Evolutionary conservation across 2,113 vertebrate species (phyloP), one percentile per base, ranked within the genome.

Genomic region (Balaenoptera acutorostrata): DNA sequence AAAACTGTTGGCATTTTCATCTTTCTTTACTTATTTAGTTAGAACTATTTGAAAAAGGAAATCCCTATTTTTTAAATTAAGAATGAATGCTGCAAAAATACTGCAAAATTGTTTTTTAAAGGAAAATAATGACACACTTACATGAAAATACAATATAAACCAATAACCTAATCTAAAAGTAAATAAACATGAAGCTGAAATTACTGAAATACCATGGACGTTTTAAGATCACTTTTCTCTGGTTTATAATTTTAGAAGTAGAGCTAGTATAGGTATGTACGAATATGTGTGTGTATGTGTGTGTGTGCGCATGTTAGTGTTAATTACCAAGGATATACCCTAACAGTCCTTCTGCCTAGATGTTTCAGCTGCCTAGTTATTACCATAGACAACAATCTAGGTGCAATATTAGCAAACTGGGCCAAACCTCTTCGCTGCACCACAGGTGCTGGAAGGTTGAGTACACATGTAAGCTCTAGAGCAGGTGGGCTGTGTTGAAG

Each of bases 401-500:
- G 68, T 85, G 69, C 8, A 59, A 59, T 20, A 39, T 20, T 44
- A 39, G 93, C 82, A 77, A 98, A 96, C 27, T 92, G 97, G 95
- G 96, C 95, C 96, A 98, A 93, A 64, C 33, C 66, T 94, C 74
- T 55, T 29, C 2, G 36, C 63, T 6, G 17, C 55, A 66, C 77
- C 21, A 46, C 88, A 94, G 97, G 91, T 89, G 57, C 25, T 27
- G 11, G 52, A n/a, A 90, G 94, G 80, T 68, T 77, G 33, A 52
- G 21, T 9, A 12, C 41, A 17, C 41, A 2, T 15, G 33, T 1
- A 49, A 36, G 0, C 49, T 46, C 66, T n/a, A 1, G 39, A 91
- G 78, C 97, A 98, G 97, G 98, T 98, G 98, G 97, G 98, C 96
- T 98, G 99, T 99, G 98, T 96, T 98, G 97, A 98, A 98, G 99